Evolutionary conservation across 2,888 invertebrate species (phyloP), one percentile per base, ranked within the genome.

Genomic region (Acleris sparsana): DNA sequence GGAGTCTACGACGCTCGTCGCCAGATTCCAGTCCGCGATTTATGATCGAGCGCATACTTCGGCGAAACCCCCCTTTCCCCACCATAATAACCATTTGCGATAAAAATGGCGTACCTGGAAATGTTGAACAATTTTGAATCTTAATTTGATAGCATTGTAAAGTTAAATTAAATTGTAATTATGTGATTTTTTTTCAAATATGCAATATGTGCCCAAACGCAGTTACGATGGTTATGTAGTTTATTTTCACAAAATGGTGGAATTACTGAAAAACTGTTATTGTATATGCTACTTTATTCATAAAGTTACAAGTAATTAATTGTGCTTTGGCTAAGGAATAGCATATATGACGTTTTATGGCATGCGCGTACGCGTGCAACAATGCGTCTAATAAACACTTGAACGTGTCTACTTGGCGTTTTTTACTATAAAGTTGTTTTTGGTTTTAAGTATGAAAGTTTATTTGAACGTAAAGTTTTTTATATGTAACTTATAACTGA

Each of bases 21-120:
- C 79, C 80, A 80, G 80, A 84, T 80, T 78, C 75, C 75, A 74
- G 71, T 67, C 67, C 68, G 74, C 75, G 77, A 79, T 85, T 84
- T 83, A 85, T 77, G 80, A 80, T 72, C 73, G 70, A 70, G 83
- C 79, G 79, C 79, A 74, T 76, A 79, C 82, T 80, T 84, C 83
- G 79, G 68, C 73, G 82, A 83, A 82, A 53, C 66, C 51, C 33
- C 63, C 69, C 57, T 33, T 2, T 33, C 9, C 33, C 33, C 44
- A 53, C 7, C 39, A 39, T 39, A 13, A 13, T 39, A 39, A 13
- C 39, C 4, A 11, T 33, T 11, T 11, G 33, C 33, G 11, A 33
- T 33, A 2, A 33, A 33, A 33, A 33, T 33, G 33, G 33, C 33
- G 33, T 33, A 3, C 33, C 11, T 13, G 13, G 39, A 39, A 13